phyloP scores from a whole-genome alignment of 2,113 vertebrate genomes.

The Hiodon alosoides region DNA sequence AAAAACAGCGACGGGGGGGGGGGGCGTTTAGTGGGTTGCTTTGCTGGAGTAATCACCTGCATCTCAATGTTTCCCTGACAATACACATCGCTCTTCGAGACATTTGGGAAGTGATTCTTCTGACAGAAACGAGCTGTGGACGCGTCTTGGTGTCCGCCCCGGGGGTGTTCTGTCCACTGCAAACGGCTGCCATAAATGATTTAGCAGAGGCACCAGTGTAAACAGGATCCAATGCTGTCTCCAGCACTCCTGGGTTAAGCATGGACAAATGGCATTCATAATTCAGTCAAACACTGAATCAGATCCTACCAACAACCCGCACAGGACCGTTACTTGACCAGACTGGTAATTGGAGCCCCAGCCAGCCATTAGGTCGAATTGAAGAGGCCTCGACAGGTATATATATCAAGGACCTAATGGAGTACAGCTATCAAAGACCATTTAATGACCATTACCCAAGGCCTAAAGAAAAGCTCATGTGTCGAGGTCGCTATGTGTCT shows the following conservation, averaged over 20 bases:
- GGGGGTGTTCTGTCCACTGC: constrained; percentile 5
- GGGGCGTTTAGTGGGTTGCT: not conserved
- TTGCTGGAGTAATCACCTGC: not conserved
- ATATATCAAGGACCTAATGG: too few relatives aligned
- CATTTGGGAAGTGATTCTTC: not conserved
- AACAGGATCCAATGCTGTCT: constrained; percentile 29
- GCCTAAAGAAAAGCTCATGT: too few relatives aligned
- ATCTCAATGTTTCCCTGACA: not conserved
- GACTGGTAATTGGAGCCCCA: constrained; percentile 52
- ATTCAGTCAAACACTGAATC: constrained; percentile 54
- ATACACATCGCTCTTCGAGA: not conserved
- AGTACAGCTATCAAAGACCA: too few relatives aligned
- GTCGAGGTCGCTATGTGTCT: too few relatives aligned
- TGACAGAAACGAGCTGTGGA: not conserved
- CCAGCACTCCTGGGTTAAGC: constrained; percentile 53
- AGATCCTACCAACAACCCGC: not conserved
- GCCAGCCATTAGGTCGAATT: not conserved
- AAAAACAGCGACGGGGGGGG: not conserved
- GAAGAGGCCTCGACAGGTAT: too few relatives aligned
- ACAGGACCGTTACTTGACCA: constrained; percentile 4
- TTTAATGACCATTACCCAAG: too few relatives aligned
- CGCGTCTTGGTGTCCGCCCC: not conserved
- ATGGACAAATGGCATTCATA: constrained; percentile 63
- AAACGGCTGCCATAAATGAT: constrained; percentile 18
- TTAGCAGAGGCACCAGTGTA: constrained; percentile 21